Evolutionary conservation across 2,113 vertebrate species (phyloP), one percentile per base, ranked within the genome.

Genomic region (Sorex araneus): DNA sequence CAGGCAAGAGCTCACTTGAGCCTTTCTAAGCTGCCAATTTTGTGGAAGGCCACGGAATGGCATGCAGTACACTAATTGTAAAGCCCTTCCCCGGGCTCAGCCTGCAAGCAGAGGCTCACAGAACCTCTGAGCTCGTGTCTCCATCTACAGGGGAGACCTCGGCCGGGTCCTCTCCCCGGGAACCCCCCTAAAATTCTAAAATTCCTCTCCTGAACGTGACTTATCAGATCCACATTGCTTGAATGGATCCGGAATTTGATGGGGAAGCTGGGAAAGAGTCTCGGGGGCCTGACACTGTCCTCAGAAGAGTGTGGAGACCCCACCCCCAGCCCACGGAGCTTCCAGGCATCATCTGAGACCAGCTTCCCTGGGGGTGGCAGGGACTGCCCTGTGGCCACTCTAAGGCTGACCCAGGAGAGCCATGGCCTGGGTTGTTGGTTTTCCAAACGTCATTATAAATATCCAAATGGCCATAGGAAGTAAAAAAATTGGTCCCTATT

Each of bases 11-110:
- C 96, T 97, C 86, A 25, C 91, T 92, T 85, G 63, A 97, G 97
- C 85, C 95, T 88, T 96, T 85, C 91, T 97, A 96, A 96, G 89
- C 95, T 70, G 89, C 67, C 80, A 94, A 89, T 98, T 97, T 96
- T 94, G 88, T 16, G 90, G 90, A 93, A 97, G 94, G 94, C 87
- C 80, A 71, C 4, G 4, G 95, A 90, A 74, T 88, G 93, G 60
- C 84, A 94, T 90, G 87, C 75, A 57, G 94, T 86, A 76, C 73
- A 1, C 84, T 82, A 84, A 95, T 80, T 95, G 86, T 67, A 85
- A 95, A 70, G 79, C 90, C 40, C 85, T 88, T 70, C 47, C 25
- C 64, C 2, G 57, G 13, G 0, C 34, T 79, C 63, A 25, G 1
- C 73, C 69, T 57, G 77, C 80, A 79, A 82, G 28, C 40, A 80